These are phyloP conservation scores for Apoda limacodes DNA, from an alignment of 2,888 invertebrate species.

Conservation along the genomic window DNA sequence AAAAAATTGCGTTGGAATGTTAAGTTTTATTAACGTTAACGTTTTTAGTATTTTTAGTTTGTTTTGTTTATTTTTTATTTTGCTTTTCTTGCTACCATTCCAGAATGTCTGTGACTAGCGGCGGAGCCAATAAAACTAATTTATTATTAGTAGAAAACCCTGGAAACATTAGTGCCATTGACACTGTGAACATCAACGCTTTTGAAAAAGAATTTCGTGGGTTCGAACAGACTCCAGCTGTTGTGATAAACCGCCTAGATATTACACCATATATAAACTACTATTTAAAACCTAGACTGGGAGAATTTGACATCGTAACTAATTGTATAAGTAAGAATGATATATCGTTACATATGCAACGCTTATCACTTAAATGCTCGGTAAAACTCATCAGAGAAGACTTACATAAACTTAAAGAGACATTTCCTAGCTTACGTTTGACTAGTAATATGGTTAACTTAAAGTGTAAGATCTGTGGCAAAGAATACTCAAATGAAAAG, in stretches of 20 bases:
- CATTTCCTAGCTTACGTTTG: conserved; percentile 14
- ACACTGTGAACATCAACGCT: no score
- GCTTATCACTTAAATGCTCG: conserved; percentile 27
- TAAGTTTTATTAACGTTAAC: conserved; percentile 37
- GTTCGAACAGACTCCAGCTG: conserved; percentile 34
- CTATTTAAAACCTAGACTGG: no score
- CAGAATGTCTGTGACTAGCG: conserved; percentile 32
- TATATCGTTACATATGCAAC: conserved; percentile 13
- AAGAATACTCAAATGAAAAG: conserved; percentile 37
- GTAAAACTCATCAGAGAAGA: conserved; percentile 34
- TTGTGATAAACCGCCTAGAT: no score
- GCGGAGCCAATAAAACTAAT: conserved; percentile 29
- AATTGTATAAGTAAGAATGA: no score
- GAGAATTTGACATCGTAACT: no score
- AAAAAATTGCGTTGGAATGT: no score
- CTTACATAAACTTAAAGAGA: conserved; percentile 26
- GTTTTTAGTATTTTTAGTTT: conserved; percentile 26
- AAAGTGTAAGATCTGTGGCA: conserved; percentile 47
- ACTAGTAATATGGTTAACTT: conserved; percentile 25
- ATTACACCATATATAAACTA: conserved; percentile 35
- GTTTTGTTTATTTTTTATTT: conserved; percentile 35
- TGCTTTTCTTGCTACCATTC: conserved; percentile 24
- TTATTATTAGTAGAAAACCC: conserved; percentile 11
- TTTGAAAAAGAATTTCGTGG: conserved; percentile 31
- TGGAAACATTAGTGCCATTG: no score